phyloP scores from a whole-genome alignment of 2,113 vertebrate genomes.

The Pangasianodon gigas region DNA sequence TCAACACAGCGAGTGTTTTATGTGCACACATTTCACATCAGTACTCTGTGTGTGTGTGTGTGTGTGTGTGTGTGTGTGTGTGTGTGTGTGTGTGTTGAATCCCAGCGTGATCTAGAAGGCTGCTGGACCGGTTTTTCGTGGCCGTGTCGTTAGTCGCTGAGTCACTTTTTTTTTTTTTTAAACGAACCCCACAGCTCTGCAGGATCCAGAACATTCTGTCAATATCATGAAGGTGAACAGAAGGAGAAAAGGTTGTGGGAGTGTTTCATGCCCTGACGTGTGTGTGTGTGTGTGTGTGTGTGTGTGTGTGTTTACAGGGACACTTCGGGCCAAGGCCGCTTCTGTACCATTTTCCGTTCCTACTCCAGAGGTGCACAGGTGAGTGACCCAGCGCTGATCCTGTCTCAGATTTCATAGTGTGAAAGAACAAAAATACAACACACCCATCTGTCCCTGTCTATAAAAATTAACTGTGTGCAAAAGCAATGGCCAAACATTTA shows the following conservation, averaged over 20 bases:
- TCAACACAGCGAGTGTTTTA: neutral
- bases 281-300: constrained; percentile 37
- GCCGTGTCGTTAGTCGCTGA: constrained; percentile 6
- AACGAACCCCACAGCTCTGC: neutral
- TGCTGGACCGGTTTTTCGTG: constrained; percentile 43
- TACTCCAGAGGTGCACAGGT: constrained; percentile 98
- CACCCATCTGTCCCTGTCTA: neutral
- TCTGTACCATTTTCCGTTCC: constrained; percentile 98
- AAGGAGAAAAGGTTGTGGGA: neutral
- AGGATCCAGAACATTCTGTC: constrained; percentile 17
- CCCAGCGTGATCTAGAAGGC: neutral
- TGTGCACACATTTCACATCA: neutral
- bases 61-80: constrained; percentile 16
- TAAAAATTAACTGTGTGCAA: neutral
- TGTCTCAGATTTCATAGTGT: neutral
- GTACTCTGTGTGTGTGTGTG: neutral
- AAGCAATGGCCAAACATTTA: neutral
- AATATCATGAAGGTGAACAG: neutral
- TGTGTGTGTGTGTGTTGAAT: neutral
- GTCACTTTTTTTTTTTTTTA: constrained; percentile 23
- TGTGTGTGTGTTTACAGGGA: constrained; percentile 81
- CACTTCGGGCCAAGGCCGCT: constrained; percentile 95
- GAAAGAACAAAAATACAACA: too few relatives aligned
- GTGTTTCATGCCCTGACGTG: constrained; percentile 29
- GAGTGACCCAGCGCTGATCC: constrained; percentile 49